Conservation (phyloP, 2,797 vertebrate species). For the Sylvilagus floridanus region DNA sequence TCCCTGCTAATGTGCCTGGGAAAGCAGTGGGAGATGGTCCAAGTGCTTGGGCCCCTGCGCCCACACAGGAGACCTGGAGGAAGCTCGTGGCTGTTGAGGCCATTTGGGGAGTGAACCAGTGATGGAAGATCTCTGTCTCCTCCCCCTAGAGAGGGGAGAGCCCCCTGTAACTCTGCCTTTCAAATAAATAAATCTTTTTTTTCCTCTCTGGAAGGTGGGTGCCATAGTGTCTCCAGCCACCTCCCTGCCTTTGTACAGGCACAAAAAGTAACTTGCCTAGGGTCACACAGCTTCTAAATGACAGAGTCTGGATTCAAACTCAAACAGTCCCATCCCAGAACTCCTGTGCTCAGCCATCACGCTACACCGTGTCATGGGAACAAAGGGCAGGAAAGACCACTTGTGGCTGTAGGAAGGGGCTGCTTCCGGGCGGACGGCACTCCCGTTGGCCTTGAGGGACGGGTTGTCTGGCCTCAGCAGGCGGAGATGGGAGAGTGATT, state of each 20-base stretch:
- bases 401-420: conserved; percentile 59
- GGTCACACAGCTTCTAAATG: neutral
- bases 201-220: neutral
- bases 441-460: conserved; percentile 65
- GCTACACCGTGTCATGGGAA: conserved; percentile 3
- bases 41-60: no score
- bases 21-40: no score
- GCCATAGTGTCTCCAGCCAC: neutral
- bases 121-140: no score
- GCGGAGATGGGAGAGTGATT: conserved; percentile 23
- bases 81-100: no score
- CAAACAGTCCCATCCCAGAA: neutral
- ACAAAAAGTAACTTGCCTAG: neutral
- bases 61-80: no score
- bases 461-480: conserved; percentile 45
- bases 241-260: neutral
- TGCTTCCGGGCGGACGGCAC: conserved; percentile 68
- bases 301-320: conserved; percentile 1
- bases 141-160: no score
- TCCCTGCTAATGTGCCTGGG: no score
- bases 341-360: neutral
- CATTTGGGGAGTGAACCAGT: no score
- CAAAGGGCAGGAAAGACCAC: conserved; percentile 69
- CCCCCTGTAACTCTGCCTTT: no score
- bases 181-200: no score